Conservation (phyloP, 2,113 vertebrate genomes). For the Formicarius rufipectus region DNA sequence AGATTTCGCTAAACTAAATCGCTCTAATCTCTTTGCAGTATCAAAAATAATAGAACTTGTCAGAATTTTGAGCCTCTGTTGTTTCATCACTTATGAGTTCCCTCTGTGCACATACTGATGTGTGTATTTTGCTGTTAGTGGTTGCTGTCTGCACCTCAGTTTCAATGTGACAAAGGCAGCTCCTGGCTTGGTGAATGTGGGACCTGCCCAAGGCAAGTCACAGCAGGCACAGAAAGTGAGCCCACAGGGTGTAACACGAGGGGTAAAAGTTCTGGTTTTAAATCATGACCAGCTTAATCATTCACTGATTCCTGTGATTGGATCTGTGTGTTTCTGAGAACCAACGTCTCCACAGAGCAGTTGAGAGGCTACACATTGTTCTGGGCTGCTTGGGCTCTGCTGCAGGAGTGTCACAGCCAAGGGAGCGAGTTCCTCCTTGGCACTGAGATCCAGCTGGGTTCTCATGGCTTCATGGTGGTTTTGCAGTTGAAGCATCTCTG, state of each 20-base stretch:
- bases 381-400: background rate
- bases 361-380: accelerated
- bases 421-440: accelerated
- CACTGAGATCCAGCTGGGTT: background rate
- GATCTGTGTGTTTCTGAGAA: background rate
- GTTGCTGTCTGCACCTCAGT: background rate
- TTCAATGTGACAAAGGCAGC: background rate
- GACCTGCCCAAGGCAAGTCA: background rate
- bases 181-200: background rate
- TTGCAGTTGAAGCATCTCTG: background rate
- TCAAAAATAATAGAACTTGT: background rate
- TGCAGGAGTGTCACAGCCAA: accelerated
- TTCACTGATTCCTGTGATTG: background rate
- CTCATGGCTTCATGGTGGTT: accelerated
- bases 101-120: background rate
- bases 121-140: background rate
- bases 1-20: background rate
- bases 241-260: background rate
- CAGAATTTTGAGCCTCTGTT: background rate
- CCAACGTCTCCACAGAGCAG: background rate
- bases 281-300: background rate
- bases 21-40: background rate
- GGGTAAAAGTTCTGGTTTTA: background rate
- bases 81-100: background rate
- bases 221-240: background rate